Base-by-base conservation (phyloP, 1,140 invertebrate genomes). In the Cylas formicarius region DNA sequence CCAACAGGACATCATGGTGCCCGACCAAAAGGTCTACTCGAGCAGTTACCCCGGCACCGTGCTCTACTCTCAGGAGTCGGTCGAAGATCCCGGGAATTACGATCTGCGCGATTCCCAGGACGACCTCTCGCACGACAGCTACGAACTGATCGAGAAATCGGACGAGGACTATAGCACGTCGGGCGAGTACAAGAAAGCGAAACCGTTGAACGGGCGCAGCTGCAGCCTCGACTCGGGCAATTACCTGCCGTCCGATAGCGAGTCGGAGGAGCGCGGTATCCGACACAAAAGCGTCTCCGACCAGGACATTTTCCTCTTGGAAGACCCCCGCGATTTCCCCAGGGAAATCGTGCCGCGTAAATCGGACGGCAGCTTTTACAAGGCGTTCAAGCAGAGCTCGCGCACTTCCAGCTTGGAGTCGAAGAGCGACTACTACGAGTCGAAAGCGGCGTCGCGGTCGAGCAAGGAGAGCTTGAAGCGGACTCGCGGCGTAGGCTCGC, bases 121-220 rank as follows among this genome's bases (percentile, higher is more conserved):
- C 60, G 86, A 91, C 68, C 67, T 90, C 3, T 88, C 85, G 8
- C 87, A 90, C 63, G 87, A 90, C 65, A 90, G 86, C 50, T 91
- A 90, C 63, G 87, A 91, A 58, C 63, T 90, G 10, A 70, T 90
- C 27, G 86, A 90, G 63, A 78, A 81, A 50, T 78, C 77, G 47
- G 77, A 81, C 52, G 77, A 78, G 59, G 65, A 63, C 44, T 60
- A 55, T 0, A 59, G 58, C 4, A 57, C 48, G 16, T 61, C 63
- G 18, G 60, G 52, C 31, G 57, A 55, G 44, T 55, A 61, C 34
- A 58, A 56, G 24, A 55, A 53, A 44, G 35, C 42, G 16, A 57
- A 52, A 32, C 38, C 53, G 2, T 44, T 58, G 22, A 60, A 57
- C 41, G 58, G 56, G 3, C 71, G 78, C 49, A 80, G 78, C 17